Base-by-base conservation (phyloP, 1,140 invertebrate genomes). In the Ceratitis capitata region DNA sequence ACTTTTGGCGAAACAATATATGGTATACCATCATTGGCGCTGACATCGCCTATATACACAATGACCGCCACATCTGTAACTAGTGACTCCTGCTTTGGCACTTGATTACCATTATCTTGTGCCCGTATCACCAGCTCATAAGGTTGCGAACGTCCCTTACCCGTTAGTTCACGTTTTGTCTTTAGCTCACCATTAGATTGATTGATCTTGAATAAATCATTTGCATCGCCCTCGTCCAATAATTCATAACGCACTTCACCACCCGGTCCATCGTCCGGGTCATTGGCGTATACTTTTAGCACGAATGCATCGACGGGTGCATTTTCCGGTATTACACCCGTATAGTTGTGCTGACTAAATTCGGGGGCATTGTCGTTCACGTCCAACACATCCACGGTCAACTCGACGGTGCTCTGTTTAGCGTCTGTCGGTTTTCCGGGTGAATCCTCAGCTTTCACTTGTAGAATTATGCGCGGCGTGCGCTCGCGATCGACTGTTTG, bases 1-100 rank as follows among this genome's bases (percentile, higher is more conserved):
- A 94, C 89, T 5, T 94, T 94, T 0, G 96, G 96, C 61, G 94
- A 92, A 9, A 96, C 94, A 87, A 97, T 97, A 9, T 94, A 92
- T 0, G 96, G 96, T 9, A 97, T 95, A 0, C 96, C 96, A 89
- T 97, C 96, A 88, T 97, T 97, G 84, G 95, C 95, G 56, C 96
- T 96, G 0, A 97, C 95, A 88, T 97, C 96, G 0, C 96, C 96
- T 35, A 97, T 95, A 86, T 95, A 96, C 1, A 97, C 88, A 1
- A 93, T 92, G 0, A 97, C 89, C 29, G 93, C 93, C 0, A 95
- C 93, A 69, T 96, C 95, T 0, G 94, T 93, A 82, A 92, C 94
- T 1, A 96, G 92, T 0, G 89, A 91, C 0, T 88, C 85, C 39
- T 91, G 91, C 82, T 92, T 92, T 23, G 89, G 88, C 39, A 93